A percentile compares a stretch with the other conserved stretches of the same genome.
Conservation (phyloP, 2,888 invertebrate species). For the Pasiphila rectangulata region DNA sequence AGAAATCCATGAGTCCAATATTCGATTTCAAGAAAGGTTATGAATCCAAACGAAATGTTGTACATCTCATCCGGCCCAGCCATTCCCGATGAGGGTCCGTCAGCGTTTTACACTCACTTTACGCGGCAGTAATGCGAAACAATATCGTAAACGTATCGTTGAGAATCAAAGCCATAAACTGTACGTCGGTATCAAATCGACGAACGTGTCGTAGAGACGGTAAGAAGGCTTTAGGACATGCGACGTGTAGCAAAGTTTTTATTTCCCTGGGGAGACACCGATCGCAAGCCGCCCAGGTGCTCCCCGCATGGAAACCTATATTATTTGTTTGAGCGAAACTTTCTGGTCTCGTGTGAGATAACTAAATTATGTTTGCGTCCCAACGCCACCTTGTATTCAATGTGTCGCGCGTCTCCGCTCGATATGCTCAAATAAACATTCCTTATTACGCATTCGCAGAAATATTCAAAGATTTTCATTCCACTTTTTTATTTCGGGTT, state of each 20-base stretch:
- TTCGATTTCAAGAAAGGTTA: slow-evolving; percentile 20
- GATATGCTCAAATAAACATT: slow-evolving; percentile 44
- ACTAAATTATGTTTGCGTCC: slow-evolving; percentile 76
- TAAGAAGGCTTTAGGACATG: slow-evolving; percentile 77
- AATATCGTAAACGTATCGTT: slow-evolving; percentile 75
- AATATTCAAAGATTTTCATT: slow-evolving; percentile 11
- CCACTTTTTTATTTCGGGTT: not conserved
- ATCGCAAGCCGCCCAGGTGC: slow-evolving; percentile 78
- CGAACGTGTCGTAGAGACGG: slow-evolving; percentile 70
- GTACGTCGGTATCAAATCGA: slow-evolving; percentile 72
- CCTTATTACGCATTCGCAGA: slow-evolving; percentile 20
- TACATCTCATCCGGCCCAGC: slow-evolving; percentile 12
- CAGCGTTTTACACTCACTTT: slow-evolving; percentile 51
- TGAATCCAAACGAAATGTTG: slow-evolving; percentile 15
- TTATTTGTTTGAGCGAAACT: slow-evolving; percentile 79
- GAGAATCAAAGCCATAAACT: slow-evolving; percentile 76
- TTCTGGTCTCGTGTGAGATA: slow-evolving; percentile 77
- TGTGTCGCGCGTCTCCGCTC: slow-evolving; percentile 48
- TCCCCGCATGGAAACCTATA: slow-evolving; percentile 75
- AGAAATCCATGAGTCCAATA: slow-evolving; percentile 7
- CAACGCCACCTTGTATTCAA: slow-evolving; percentile 66
- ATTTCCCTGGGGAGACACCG: slow-evolving; percentile 78
- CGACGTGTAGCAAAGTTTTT: slow-evolving; percentile 80
- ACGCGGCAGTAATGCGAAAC: slow-evolving; percentile 65
- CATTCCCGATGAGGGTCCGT: slow-evolving; percentile 23